Evolutionary conservation across 2,797 vertebrate species (phyloP).

Genomic region (Carapus acus): DNA sequence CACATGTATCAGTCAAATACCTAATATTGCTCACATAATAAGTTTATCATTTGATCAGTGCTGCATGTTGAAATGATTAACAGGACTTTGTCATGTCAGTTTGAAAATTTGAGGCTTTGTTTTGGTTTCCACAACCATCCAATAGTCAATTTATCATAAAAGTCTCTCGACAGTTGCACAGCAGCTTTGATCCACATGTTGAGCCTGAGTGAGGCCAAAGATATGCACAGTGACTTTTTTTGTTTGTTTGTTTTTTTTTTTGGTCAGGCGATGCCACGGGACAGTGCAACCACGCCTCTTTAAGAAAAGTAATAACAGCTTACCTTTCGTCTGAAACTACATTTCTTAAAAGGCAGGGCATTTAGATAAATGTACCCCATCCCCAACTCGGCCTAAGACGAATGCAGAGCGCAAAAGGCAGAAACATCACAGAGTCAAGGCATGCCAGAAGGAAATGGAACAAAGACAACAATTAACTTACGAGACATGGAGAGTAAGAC

Average conservation of each 20-base stretch:
- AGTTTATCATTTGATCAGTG: too few species aligned
- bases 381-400: background rate
- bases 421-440: too few species aligned
- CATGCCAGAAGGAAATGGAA: conserved; percentile 12
- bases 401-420: too few species aligned
- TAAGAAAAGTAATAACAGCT: conserved; percentile 55
- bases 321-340: conserved; percentile 43
- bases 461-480: conserved; percentile 20
- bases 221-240: conserved; percentile 33
- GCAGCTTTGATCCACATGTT: too few species aligned
- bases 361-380: conserved; percentile 30
- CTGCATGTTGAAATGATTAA: too few species aligned
- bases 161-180: too few species aligned
- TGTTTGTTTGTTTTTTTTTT: too few species aligned
- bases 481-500: conserved; percentile 8
- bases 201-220: conserved; percentile 14
- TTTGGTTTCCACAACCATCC: background rate
- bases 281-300: conserved; percentile 46
- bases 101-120: background rate
- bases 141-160: too few species aligned
- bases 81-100: too few species aligned
- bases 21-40: too few species aligned
- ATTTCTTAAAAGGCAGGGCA: conserved; percentile 35
- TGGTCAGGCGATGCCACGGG: conserved; percentile 43
- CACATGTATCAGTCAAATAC: too few species aligned